Conservation (phyloP, 2,797 vertebrate species). For the Crenichthys baileyi region DNA sequence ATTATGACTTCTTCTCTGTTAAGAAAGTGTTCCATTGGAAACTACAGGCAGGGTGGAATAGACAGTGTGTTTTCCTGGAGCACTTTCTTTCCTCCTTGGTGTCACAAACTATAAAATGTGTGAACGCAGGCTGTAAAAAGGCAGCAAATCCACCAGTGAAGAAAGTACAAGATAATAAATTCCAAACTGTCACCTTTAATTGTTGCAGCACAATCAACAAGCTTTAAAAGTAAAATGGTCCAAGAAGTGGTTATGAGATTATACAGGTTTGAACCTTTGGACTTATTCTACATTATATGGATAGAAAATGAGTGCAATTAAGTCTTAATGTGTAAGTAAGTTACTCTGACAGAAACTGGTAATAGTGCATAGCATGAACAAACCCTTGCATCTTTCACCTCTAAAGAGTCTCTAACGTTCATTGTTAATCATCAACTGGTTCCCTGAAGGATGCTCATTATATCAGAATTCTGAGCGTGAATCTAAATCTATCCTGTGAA, state of each 20-base stretch:
- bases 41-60: slow-evolving; percentile 25
- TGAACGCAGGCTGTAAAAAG: slow-evolving; percentile 41
- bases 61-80: slow-evolving; percentile 10
- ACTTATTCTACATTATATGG: slow-evolving; percentile 2
- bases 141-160: slow-evolving; percentile 34
- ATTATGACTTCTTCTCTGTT: slow-evolving; percentile 27
- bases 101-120: slow-evolving; percentile 43
- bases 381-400: not conserved
- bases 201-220: slow-evolving; percentile 31
- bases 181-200: slow-evolving; percentile 42
- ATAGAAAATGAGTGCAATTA: slow-evolving; percentile 17
- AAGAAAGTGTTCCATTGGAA: slow-evolving; percentile 17
- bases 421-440: not conserved
- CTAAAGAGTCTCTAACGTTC: not conserved
- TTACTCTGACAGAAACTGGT: slow-evolving; percentile 6
- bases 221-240: slow-evolving; percentile 5
- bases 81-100: slow-evolving; percentile 28
- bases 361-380: not conserved
- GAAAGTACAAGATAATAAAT: slow-evolving; percentile 39
- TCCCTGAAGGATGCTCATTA: not conserved
- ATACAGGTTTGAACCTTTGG: slow-evolving; percentile 22
- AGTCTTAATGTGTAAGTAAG: slow-evolving; percentile 7
- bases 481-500: not conserved
- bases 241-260: not conserved
- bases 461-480: not conserved